Conservation (phyloP, 2,113 vertebrate genomes). For the Perccottus glenii region DNA sequence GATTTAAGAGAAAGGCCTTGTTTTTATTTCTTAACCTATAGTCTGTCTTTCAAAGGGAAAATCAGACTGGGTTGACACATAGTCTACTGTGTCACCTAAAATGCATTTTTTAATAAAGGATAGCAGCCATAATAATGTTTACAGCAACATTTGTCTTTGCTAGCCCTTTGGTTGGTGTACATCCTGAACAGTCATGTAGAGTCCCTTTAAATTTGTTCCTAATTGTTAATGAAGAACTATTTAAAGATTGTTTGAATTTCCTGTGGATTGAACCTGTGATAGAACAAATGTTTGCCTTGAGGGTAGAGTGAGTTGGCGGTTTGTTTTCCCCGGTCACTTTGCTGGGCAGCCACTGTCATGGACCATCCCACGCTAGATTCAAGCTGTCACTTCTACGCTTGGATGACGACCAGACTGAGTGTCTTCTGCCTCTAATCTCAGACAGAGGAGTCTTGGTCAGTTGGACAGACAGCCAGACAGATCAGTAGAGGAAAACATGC, state of each 20-base stretch:
- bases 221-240: neutral
- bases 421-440: slow-evolving; percentile 26
- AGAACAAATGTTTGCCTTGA: slow-evolving; percentile 1
- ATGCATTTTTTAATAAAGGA: too few species aligned
- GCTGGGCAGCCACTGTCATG: slow-evolving; percentile 15
- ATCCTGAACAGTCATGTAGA: too few species aligned
- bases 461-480: slow-evolving; percentile 35
- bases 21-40: too few species aligned
- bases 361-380: slow-evolving; percentile 10
- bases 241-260: neutral
- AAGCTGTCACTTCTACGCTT: slow-evolving; percentile 34
- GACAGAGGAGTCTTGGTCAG: slow-evolving; percentile 47
- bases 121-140: too few species aligned
- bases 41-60: too few species aligned
- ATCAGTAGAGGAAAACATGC: slow-evolving; percentile 25
- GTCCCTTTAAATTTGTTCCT: too few species aligned
- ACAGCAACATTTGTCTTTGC: too few species aligned
- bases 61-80: too few species aligned
- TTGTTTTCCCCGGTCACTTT: slow-evolving; percentile 19
- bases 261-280: neutral
- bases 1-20: too few species aligned
- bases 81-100: too few species aligned
- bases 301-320: slow-evolving; percentile 7
- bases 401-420: slow-evolving; percentile 35
- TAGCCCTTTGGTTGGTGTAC: too few species aligned